Base-by-base conservation (phyloP, 30 jellyfish, hydroid and myxozoan genomes). In the Hydractinia echinata region DNA sequence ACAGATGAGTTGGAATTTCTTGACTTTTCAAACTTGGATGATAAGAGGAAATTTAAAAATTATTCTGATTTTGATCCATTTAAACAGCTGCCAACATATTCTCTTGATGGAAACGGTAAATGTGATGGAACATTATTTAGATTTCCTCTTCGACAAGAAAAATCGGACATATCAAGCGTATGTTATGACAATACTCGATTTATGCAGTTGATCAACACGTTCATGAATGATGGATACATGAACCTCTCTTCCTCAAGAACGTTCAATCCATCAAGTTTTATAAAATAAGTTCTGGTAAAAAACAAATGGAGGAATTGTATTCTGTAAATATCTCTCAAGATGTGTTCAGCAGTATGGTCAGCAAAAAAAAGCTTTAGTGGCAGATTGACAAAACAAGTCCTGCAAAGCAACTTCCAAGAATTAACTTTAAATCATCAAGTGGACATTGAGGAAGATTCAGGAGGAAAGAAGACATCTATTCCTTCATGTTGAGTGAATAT, bases 61-160 rank as follows among this genome's bases (percentile, higher is more conserved):
- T 21, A 9, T 61, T n/a, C 69, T 66, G 87, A 80, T 80, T 80
- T 76, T 15, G 72, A 51, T 15, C 39, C 70, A 55, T 83, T 49
- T 66, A 66, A 66, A 54, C 72, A 69, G 7, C 13, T 84, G 7
- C 73, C 79, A 6, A 67, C 20, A 50, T 20, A n/a, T 18, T 53
- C 16, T 60, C 54, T 79, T 60, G 62, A 44, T 80, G 20, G 68
- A 20, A 60, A 20, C 20, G 90, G 91, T 6, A 18, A 11, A 6
- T 83, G 89, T 72, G 67, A 73, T 76, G 96, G 96, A 51, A 54
- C 96, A 3, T 61, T 89, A 5, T 89, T 89, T 62, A 52, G 96
- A 56, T 84, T 89, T 55, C 83, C 79, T 30, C 61, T 89, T 54
- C 82, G 96, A 66, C 83, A 83, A 58, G 20, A 18, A 11, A 79